Evolutionary conservation across 2,797 vertebrate genomes (phyloP).

Genomic region (Poeciliopsis infans): DNA sequence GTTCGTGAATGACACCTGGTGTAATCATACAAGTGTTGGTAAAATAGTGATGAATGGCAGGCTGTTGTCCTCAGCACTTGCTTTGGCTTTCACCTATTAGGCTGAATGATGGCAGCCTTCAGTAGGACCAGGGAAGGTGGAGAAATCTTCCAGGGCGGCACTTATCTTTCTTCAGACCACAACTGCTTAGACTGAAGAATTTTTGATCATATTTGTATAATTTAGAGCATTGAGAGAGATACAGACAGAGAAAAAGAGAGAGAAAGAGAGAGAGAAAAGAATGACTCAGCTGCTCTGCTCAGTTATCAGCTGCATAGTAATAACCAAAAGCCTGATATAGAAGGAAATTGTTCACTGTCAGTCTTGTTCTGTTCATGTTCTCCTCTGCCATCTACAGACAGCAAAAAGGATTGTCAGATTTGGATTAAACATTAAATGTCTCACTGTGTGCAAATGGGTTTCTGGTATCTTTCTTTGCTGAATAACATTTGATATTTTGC

Average conservation of each 20-base stretch:
- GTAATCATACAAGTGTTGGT: slow-evolving; percentile 77
- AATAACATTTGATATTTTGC: neutral
- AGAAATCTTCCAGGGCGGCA: slow-evolving; percentile 11
- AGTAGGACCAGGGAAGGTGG: slow-evolving; percentile 29
- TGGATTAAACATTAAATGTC: slow-evolving; percentile 6
- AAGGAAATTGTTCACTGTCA: slow-evolving; percentile 19
- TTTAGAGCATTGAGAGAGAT: slow-evolving; percentile 18
- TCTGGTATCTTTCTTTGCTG: neutral
- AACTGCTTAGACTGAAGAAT: slow-evolving; percentile 18
- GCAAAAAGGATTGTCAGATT: slow-evolving; percentile 50
- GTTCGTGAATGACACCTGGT: slow-evolving; percentile 58
- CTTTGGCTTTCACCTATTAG: slow-evolving; percentile 64
- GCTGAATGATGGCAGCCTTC: slow-evolving; percentile 57
- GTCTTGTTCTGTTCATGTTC: slow-evolving; percentile 50
- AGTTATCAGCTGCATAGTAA: slow-evolving; percentile 33
- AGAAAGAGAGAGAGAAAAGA: neutral
- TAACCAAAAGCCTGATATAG: slow-evolving; percentile 36
- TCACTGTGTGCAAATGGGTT: neutral
- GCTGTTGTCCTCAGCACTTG: slow-evolving; percentile 62
- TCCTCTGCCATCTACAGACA: slow-evolving; percentile 78
- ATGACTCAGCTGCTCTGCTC: slow-evolving; percentile 17
- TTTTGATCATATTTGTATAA: slow-evolving; percentile 29
- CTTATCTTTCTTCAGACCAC: slow-evolving; percentile 20
- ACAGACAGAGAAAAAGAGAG: neutral
- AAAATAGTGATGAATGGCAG: slow-evolving; percentile 76